These are phyloP conservation scores for Odontophorus gujanensis DNA, from an alignment of 2,113 vertebrate genomes.

Conservation along the genomic window DNA sequence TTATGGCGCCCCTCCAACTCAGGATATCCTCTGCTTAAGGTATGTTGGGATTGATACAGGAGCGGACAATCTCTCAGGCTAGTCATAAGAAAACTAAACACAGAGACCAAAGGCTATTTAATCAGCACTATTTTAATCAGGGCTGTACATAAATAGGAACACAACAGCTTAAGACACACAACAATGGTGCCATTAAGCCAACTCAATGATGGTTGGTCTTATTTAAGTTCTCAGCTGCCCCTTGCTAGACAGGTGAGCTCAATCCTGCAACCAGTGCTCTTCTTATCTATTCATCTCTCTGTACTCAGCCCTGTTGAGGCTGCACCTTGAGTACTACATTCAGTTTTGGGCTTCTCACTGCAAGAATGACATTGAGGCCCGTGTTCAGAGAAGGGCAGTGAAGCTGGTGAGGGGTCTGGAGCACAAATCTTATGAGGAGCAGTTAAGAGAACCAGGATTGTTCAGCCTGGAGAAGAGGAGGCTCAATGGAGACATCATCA, in stretches of 20 bases:
- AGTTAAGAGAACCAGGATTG: too few relatives aligned
- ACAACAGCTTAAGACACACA: background rate
- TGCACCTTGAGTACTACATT: too few relatives aligned
- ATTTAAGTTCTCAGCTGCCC: background rate
- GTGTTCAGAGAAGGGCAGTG: too few relatives aligned
- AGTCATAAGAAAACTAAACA: background rate
- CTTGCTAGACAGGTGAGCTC: background rate
- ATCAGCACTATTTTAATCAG: background rate
- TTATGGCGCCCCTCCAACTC: too few relatives aligned
- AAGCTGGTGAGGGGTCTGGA: too few relatives aligned
- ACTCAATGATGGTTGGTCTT: background rate
- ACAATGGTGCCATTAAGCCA: background rate
- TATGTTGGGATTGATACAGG: accelerated
- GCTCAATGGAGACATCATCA: too few relatives aligned
- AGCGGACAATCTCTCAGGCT: background rate
- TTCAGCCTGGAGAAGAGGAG: too few relatives aligned
- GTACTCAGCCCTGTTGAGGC: too few relatives aligned
- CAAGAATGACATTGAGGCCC: too few relatives aligned
- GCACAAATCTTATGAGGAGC: too few relatives aligned
- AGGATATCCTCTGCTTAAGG: background rate
- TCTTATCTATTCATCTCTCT: background rate
- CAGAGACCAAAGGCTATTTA: background rate
- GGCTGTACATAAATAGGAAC: background rate
- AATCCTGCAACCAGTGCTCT: background rate
- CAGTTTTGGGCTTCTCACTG: too few relatives aligned